Evolutionary conservation across 2,797 vertebrate genomes (phyloP).

Genomic region (Oryzias sinensis): DNA sequence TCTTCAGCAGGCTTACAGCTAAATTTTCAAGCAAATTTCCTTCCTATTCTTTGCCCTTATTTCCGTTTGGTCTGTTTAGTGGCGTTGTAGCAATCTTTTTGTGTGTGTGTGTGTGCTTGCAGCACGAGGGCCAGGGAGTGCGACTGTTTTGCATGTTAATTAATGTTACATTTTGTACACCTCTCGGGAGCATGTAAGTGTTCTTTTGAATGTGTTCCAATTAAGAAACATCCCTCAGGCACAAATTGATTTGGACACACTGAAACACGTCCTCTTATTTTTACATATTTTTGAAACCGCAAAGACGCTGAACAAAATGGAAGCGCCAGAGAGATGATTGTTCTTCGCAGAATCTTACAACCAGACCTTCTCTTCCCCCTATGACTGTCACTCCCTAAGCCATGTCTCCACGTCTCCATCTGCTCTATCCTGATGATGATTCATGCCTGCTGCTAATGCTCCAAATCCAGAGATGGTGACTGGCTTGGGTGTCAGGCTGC

Average conservation of each 20-base stretch:
- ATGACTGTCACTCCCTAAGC: constrained; percentile 55
- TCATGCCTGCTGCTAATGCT: constrained; percentile 66
- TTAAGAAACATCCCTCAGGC: constrained; percentile 70
- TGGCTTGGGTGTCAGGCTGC: constrained; percentile 44
- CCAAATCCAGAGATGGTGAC: constrained; percentile 67
- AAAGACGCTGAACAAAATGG: constrained; percentile 59
- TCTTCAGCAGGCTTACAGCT: constrained; percentile 87
- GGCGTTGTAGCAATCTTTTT: constrained; percentile 68
- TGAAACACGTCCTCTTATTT: constrained; percentile 51
- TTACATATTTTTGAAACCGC: constrained; percentile 54
- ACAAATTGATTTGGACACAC: constrained; percentile 67
- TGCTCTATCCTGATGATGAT: constrained; percentile 60
- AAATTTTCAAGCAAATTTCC: constrained; percentile 91
- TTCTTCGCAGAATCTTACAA: constrained; percentile 19
- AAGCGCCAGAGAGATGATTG: constrained; percentile 26
- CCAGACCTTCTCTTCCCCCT: constrained; percentile 31
- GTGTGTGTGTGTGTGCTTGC: constrained; percentile 23
- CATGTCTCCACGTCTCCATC: constrained; percentile 55
- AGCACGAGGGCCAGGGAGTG: constrained; percentile 15
- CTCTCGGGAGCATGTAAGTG: constrained; percentile 70
- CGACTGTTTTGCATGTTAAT: constrained; percentile 77
- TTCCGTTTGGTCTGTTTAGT: constrained; percentile 73
- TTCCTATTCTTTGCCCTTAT: constrained; percentile 79
- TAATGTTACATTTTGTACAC: constrained; percentile 77
- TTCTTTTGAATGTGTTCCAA: constrained; percentile 75